Percentiles rank a stretch among this genome's conserved stretches.
Evolutionary conservation across 2,888 invertebrate genomes (phyloP).

Genomic region (Malthinus seriepunctatus): DNA sequence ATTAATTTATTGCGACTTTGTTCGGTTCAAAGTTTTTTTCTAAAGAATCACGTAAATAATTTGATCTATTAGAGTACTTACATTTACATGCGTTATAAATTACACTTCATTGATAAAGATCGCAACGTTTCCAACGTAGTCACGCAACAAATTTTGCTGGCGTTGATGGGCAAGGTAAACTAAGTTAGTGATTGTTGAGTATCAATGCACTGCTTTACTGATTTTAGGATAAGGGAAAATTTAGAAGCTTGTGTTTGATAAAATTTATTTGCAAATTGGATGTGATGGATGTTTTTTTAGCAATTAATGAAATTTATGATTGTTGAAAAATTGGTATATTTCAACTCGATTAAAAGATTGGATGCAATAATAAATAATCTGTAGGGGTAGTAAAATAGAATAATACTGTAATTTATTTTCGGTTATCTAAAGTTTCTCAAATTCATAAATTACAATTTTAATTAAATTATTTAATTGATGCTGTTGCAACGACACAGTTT

Average conservation of each 20-base stretch:
- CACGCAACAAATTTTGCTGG: background rate
- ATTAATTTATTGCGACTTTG: background rate
- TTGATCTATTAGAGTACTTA: constrained; percentile 3
- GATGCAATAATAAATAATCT: too few relatives aligned
- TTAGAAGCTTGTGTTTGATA: background rate
- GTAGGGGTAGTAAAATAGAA: too few relatives aligned
- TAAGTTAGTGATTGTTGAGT: constrained; percentile 4
- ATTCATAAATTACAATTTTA: too few relatives aligned
- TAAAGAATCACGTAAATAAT: background rate
- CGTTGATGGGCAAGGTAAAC: constrained; percentile 3
- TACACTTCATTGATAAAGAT: constrained; percentile 3
- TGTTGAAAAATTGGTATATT: too few relatives aligned
- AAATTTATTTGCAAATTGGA: constrained; percentile 3
- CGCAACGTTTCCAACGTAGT: constrained; percentile 3
- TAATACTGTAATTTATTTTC: too few relatives aligned
- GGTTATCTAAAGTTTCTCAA: too few relatives aligned
- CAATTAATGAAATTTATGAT: too few relatives aligned
- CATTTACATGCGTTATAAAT: constrained; percentile 6
- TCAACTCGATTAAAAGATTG: too few relatives aligned
- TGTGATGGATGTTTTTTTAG: too few relatives aligned
- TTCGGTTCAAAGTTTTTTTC: background rate
- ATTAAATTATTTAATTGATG: too few relatives aligned
- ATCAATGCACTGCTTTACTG: constrained; percentile 1
- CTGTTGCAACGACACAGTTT: too few relatives aligned
- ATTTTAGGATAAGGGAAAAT: constrained; percentile 1